Base-by-base conservation (phyloP, 1,140 invertebrate species). In the Zaprionus taronus region DNA sequence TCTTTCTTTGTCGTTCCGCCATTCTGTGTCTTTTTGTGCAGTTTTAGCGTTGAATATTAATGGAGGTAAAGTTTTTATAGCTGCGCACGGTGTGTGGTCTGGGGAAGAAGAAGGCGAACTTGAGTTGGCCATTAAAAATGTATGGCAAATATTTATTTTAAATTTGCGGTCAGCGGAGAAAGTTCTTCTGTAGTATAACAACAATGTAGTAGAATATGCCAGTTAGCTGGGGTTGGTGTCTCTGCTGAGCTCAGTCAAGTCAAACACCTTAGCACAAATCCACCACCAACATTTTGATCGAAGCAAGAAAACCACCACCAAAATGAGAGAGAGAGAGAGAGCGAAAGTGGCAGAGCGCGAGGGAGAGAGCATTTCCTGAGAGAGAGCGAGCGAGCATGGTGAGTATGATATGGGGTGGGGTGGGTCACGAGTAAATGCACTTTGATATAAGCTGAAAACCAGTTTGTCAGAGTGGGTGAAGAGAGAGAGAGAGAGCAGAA, bases 121-220 rank as follows among this genome's bases (percentile, higher is more conserved):
- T 38, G 49, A 53, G 36, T 63, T 64, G 31, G 26, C 56, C 63
- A 85, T 85, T 81, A 79, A 85, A 85, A 79, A 71, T 81, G 56
- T 75, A 79, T 66, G 56, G 70, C 64, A 67, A 70, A 67, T 81
- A 71, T 71, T 75, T 79, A 62, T 53, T 57, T 70, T 36, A 77
- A 70, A 83, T 83, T 66, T 83, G 62, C 41, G 71, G 62, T 76
- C 55, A 81, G 57, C 53, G 36, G 36, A 17, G 49, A 47, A 69
- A 58, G 55, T 67, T 47, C 26, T 20, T n/a, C 7, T 1, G 20
- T 17, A 24, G 56, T 63, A 62, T 69, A 70, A 57, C 57, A 69
- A 51, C 47, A 51, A 24, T 51, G 47, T 51, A 51, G 15, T 41
- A 41, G 31, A 11, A 34, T 51, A 51, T 12, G 65, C 20, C 31